Percentiles rank a stretch among this genome's conserved stretches.
Evolutionary conservation across 2,113 vertebrate genomes (phyloP).

Genomic region (Crotalus viridis): DNA sequence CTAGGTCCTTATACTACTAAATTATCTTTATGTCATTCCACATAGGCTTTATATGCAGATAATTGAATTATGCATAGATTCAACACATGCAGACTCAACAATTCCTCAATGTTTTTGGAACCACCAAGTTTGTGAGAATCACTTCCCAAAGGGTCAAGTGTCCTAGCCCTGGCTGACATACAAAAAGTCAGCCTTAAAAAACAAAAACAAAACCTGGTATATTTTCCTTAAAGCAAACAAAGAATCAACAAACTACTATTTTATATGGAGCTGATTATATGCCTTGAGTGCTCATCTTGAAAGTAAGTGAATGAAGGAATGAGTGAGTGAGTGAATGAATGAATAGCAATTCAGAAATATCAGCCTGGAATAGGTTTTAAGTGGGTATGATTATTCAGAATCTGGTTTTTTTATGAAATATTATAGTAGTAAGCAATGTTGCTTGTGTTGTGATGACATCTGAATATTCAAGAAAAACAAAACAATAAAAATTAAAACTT

Average conservation of each 20-base stretch:
- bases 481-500: not conserved
- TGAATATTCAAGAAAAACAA: not conserved
- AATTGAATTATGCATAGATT: not conserved
- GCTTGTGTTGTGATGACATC: not conserved
- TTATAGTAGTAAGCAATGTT: not conserved
- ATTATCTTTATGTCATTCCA: not conserved
- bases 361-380: not conserved
- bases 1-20: not conserved
- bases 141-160: not conserved
- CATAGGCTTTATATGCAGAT: not conserved
- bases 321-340: too few relatives aligned
- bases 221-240: not conserved
- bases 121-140: not conserved
- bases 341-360: not conserved
- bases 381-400: not conserved
- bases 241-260: not conserved
- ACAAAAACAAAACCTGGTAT: not conserved
- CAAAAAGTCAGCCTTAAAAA: not conserved
- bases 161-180: not conserved
- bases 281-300: not conserved
- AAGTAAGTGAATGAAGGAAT: not conserved
- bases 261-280: not conserved
- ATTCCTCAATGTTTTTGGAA: not conserved
- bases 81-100: not conserved
- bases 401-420: not conserved